A percentile compares a stretch with the other conserved stretches of the same genome.
These are phyloP conservation scores for Eulacestoma nigropectus DNA, from an alignment of 2,113 vertebrate genomes.

Conservation along the genomic window DNA sequence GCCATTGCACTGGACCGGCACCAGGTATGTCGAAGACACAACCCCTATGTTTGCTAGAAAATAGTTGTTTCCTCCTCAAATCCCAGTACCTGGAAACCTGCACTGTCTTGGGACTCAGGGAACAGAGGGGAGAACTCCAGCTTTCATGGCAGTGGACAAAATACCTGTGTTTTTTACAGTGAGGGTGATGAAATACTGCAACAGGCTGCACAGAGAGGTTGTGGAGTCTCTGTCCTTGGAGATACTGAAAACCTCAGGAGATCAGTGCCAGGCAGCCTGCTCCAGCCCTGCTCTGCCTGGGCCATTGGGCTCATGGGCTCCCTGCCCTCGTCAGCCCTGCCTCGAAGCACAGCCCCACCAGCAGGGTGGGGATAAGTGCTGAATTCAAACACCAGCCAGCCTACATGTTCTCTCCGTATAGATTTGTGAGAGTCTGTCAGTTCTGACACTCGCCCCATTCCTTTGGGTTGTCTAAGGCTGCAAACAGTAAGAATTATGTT, in stretches of 20 bases:
- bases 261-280: background rate
- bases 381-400: background rate
- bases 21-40: conserved; percentile 42
- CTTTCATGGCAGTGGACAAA: background rate
- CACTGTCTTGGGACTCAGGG: background rate
- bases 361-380: rapidly evolving
- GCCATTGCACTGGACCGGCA: conserved; percentile 78
- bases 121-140: background rate
- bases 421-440: background rate
- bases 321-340: background rate
- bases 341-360: background rate
- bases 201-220: background rate
- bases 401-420: rapidly evolving
- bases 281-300: background rate
- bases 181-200: background rate
- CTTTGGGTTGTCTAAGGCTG: background rate
- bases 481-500: background rate
- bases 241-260: background rate
- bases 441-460: background rate
- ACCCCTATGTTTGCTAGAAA: background rate
- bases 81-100: background rate
- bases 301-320: background rate
- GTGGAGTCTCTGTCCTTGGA: background rate
- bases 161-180: rapidly evolving
- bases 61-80: background rate